Percentiles rank a stretch among this genome's conserved stretches.
Evolutionary conservation across 2,888 invertebrate genomes (phyloP).

Genomic region (Netelia fuscicornis): DNA sequence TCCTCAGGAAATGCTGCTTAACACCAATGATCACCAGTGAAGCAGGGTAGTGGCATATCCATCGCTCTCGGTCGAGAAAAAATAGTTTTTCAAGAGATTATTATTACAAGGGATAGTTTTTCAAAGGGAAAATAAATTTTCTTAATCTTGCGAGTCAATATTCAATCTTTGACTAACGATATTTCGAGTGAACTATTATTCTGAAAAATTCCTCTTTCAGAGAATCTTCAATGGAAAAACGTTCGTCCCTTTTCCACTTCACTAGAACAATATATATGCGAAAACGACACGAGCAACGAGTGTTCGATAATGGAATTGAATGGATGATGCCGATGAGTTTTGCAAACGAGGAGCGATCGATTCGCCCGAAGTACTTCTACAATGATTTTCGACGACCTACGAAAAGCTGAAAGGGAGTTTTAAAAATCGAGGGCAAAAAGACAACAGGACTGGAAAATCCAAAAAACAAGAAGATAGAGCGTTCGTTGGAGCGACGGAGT

Average conservation of each 20-base stretch:
- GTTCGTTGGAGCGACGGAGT: background rate
- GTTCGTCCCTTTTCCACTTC: background rate
- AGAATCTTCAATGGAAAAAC: background rate
- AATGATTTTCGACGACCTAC: conserved; percentile 26
- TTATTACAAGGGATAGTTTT: too few relatives aligned
- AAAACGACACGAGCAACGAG: background rate
- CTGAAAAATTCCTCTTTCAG: too few relatives aligned
- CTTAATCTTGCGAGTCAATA: too few relatives aligned
- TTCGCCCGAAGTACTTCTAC: conserved; percentile 17
- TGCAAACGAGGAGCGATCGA: conserved; percentile 10
- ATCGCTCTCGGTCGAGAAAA: too few relatives aligned
- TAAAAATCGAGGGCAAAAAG: conserved; percentile 14
- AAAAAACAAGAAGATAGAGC: background rate
- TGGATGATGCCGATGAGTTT: conserved; percentile 15
- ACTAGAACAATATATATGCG: background rate
- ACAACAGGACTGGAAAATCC: background rate
- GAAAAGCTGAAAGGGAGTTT: conserved; percentile 2
- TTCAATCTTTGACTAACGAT: too few relatives aligned
- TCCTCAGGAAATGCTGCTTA: too few relatives aligned
- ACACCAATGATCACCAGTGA: too few relatives aligned
- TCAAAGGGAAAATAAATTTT: too few relatives aligned
- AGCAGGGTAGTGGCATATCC: too few relatives aligned
- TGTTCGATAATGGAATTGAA: conserved; percentile 34
- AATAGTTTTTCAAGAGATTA: too few relatives aligned
- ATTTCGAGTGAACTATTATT: too few relatives aligned